Conservation (phyloP, 1,140 invertebrate species). For the Anadara kagoshimensis region DNA sequence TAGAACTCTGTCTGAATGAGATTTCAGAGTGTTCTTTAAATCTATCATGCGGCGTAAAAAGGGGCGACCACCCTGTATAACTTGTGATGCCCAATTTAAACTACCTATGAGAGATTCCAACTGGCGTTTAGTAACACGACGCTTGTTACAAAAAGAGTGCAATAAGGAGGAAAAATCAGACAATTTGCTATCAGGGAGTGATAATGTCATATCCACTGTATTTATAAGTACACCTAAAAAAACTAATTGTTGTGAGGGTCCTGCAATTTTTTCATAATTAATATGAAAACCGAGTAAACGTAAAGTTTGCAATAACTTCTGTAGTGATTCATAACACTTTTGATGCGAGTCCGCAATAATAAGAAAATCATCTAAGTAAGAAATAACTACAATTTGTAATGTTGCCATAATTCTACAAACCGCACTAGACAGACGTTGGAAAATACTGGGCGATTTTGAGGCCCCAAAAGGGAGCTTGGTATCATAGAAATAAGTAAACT, state of each 20-base stretch:
- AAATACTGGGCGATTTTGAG: conserved; percentile 16
- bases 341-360: conserved; percentile 16
- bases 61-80: neutral
- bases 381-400: conserved; percentile 8
- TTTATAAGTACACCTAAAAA: conserved; percentile 8
- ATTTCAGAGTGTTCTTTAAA: neutral
- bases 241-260: neutral
- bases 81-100: conserved; percentile 1
- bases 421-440: conserved; percentile 21
- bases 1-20: neutral
- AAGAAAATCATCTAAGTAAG: conserved; percentile 30
- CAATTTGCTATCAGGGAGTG: neutral
- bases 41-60: neutral
- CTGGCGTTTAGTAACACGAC: neutral
- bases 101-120: neutral
- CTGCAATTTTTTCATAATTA: conserved; percentile 14
- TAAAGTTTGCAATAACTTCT: neutral
- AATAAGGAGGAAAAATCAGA: neutral
- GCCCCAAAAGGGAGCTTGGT: conserved; percentile 25
- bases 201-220: neutral
- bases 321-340: conserved; percentile 5
- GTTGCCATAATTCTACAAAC: conserved; percentile 13
- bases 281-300: conserved; percentile 17
- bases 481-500: conserved; percentile 27
- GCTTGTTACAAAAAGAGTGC: neutral